phyloP scores from a whole-genome alignment of 2,888 invertebrate species.

The Tetragnatha montana region DNA sequence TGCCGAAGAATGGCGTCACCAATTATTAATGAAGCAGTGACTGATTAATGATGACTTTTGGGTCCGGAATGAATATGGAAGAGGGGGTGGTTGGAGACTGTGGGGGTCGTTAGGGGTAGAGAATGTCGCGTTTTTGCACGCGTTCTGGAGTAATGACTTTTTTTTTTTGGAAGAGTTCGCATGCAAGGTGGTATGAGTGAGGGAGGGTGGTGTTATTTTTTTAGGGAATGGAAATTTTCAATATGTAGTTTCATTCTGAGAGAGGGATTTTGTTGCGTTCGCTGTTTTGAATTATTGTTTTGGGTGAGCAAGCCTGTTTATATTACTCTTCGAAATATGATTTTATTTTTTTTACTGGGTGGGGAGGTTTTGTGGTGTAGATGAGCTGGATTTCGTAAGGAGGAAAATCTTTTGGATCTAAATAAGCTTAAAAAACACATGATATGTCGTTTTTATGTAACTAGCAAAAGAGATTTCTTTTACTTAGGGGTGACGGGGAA shows the following conservation, averaged over 20 bases:
- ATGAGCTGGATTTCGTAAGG: too few species aligned
- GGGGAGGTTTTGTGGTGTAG: too few species aligned
- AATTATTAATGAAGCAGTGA: slow-evolving; percentile 57
- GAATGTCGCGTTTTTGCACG: background rate
- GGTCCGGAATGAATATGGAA: slow-evolving; percentile 49
- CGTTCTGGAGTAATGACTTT: background rate
- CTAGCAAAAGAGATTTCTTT: too few species aligned
- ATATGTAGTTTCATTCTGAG: background rate
- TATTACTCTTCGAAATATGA: too few species aligned
- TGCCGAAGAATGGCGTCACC: slow-evolving; percentile 2
- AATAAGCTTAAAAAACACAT: too few species aligned
- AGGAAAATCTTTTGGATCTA: too few species aligned
- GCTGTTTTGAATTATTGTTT: too few species aligned
- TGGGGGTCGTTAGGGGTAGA: background rate
- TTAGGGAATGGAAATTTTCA: background rate
- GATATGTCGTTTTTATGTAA: too few species aligned
- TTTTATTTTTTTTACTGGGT: too few species aligned
- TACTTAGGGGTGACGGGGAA: too few species aligned
- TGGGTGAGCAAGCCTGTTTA: too few species aligned
- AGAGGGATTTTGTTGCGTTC: too few species aligned
- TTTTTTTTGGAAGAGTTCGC: background rate
- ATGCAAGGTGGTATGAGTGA: background rate
- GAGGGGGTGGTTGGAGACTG: slow-evolving; percentile 15
- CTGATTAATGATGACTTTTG: slow-evolving; percentile 53
- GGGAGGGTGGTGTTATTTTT: background rate